These are phyloP conservation scores for Acleris emargana DNA, from an alignment of 2,888 invertebrate genomes.

Conservation along the genomic window DNA sequence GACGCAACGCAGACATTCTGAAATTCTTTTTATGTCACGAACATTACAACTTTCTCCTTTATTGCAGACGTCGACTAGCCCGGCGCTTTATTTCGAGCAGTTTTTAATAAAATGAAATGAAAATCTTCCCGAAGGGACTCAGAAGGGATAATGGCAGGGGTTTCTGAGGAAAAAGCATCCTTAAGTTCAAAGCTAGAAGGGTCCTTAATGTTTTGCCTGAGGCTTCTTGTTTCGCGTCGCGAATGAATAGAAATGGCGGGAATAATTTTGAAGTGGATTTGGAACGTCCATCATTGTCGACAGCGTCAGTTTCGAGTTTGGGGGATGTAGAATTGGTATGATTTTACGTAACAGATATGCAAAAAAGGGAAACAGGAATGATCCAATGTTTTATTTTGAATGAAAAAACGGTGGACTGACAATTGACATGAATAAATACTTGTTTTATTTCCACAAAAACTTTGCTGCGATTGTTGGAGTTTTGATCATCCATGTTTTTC, in stretches of 20 bases:
- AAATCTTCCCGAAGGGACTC: conserved; percentile 30
- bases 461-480: too few species aligned
- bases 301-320: conserved; percentile 31
- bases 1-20: not conserved
- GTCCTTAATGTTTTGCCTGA: conserved; percentile 8
- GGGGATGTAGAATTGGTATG: conserved; percentile 25
- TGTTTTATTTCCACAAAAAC: not conserved
- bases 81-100: conserved; percentile 30
- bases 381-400: too few species aligned
- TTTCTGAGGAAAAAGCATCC: conserved; percentile 9
- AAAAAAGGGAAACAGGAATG: too few species aligned
- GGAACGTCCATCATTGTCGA: conserved; percentile 35
- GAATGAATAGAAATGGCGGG: conserved; percentile 32
- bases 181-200: conserved; percentile 11
- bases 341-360: conserved; percentile 9
- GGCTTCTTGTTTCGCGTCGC: conserved; percentile 31
- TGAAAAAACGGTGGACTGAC: not conserved
- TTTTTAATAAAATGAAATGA: conserved; percentile 37
- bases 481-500: too few species aligned
- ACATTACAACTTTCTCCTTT: conserved; percentile 24
- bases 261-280: conserved; percentile 37
- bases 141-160: conserved; percentile 31
- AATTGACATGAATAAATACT: conserved; percentile 8
- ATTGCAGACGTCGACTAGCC: conserved; percentile 26
- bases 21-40: conserved; percentile 12